Evolutionary conservation across 35 echinoderm and acorn worm species (phyloP), one percentile per base, ranked within the genome.

Genomic region (Holothuria glaberrima): DNA sequence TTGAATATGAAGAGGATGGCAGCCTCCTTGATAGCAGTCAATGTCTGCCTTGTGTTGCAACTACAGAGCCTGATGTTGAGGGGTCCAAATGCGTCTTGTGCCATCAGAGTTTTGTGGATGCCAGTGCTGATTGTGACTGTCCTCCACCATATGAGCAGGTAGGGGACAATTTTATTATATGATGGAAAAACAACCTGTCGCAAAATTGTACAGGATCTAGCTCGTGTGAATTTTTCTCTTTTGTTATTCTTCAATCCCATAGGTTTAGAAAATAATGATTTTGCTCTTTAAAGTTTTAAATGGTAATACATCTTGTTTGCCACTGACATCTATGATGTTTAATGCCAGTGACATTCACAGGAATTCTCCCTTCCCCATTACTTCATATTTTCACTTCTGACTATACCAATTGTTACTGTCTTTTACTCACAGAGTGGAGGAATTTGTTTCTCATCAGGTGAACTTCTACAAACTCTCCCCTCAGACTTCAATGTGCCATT

Each of bases 1-100:
- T 82, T 26, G 79, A 82, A 50, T 82, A 82, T 29, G 50, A 58
- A 10, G 21, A 30, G 57, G 48, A 38, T 30, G 79, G 79, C 16
- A 57, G 24, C 7, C 48, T 82, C 20, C 48, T 60, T 24, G 14
- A 24, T 14, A 82, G 48, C 48, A 82, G 29, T 25, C 44, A 82
- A 12, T 82, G 79, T 48, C 6, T 38, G 46, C 44, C 13, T n/a
- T 75, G 71, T 9, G 33, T 31, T 41, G 34, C 33, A 1, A 21
- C 71, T 32, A 75, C 28, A 21, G 34, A 75, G 44, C 71, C 71
- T 4, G 16, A 75, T 41, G 31, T 24, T 3, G 71, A 75, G 0
- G 71, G 29, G 34, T n/a, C 10, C 22, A 32, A 75, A n/a, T 75
- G 71, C 19, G 33, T 75, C 21, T 41, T 21, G 1, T 75, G 71